These are phyloP conservation scores for Pangasius djambal DNA, from an alignment of 2,797 vertebrate species.

Conservation along the genomic window DNA sequence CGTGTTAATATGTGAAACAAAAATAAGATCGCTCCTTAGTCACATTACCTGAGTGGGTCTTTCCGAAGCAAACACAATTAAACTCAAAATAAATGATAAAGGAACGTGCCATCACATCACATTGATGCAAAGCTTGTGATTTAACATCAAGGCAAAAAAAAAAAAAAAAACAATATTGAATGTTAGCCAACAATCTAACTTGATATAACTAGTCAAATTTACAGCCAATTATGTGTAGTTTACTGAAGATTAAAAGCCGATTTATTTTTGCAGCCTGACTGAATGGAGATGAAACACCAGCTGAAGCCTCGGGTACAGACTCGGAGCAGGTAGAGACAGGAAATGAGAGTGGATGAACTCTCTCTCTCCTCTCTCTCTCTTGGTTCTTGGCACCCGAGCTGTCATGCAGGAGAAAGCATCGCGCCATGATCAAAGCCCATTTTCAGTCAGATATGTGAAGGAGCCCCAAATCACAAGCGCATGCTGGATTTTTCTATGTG, in stretches of 20 bases:
- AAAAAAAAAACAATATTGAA: neutral
- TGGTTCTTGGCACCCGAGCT: slow-evolving; percentile 37
- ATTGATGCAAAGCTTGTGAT: neutral
- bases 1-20: neutral
- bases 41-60: neutral
- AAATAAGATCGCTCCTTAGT: neutral
- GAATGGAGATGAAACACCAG: slow-evolving; percentile 26
- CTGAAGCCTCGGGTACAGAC: slow-evolving; percentile 11
- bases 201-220: neutral
- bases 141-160: neutral
- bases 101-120: neutral
- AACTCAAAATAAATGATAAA: neutral
- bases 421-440: slow-evolving; percentile 54
- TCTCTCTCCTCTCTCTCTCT: slow-evolving; percentile 11
- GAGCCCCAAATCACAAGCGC: slow-evolving; percentile 41
- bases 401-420: slow-evolving; percentile 50
- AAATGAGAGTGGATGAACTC: slow-evolving; percentile 18
- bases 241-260: neutral
- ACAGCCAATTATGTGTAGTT: neutral
- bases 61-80: neutral
- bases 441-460: slow-evolving; percentile 38
- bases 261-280: neutral
- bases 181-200: too few species aligned
- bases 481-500: neutral
- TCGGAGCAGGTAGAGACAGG: slow-evolving; percentile 17